Evolutionary conservation across 2,113 vertebrate genomes (phyloP), one percentile per base, ranked within the genome.

Genomic region (Pionites leucogaster): DNA sequence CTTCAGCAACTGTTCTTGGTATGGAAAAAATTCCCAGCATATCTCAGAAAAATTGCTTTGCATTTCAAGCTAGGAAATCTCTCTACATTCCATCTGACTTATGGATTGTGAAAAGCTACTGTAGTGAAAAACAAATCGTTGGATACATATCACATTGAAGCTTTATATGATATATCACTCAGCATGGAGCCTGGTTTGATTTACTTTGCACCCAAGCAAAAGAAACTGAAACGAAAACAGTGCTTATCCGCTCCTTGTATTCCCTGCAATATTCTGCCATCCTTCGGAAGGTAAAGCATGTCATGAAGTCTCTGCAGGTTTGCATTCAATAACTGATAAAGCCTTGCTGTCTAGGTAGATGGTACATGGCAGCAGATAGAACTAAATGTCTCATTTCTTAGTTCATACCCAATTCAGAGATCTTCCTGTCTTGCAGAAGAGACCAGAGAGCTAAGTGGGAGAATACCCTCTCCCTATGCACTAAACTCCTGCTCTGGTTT

Each of bases 101-200:
- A 93, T 13, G 90, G 85, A 96, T 97, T 97, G 80, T 88, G 95
- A 96, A 96, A 95, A 95, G 88, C 92, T 96, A 96, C 83, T 25
- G n/a, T 91, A 90, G 93, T 94, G 95, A 96, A 95, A 97, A 97
- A 93, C 75, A 97, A 95, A 96, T 90, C 0, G 67, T 91, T 92
- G 88, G 89, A 79, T 95, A 93, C 93, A 59, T 95, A 96, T 95
- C 91, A 87, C 90, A 88, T 77, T 5, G 77, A 82, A 95, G 67
- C 80, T 92, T 86, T 92, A 35, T 88, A 96, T 94, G 95, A 96
- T 97, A 33, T 70, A 96, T 94, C 90, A 93, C 93, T 86, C 92
- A 95, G 85, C 80, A 86, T 69, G 85, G 92, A 91, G 60, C 47
- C 91, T 86, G 57, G 87, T 89, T 96, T 97, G 96, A 97, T 96